Evolutionary conservation across 2,113 vertebrate genomes (phyloP).

Genomic region (Tetraodon nigroviridis): DNA sequence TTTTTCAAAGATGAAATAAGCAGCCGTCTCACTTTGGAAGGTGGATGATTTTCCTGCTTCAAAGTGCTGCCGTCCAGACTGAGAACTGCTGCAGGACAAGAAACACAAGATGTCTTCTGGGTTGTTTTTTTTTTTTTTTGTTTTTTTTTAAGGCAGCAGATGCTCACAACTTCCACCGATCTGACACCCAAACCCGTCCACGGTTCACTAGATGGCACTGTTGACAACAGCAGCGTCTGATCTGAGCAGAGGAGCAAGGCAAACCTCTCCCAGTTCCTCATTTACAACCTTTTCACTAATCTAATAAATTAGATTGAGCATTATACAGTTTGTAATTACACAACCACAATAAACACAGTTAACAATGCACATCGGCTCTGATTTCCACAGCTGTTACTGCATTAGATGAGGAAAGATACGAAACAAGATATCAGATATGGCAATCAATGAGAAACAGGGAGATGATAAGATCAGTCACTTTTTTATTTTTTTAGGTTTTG

Average conservation of each 20-base stretch:
- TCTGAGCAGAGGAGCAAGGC: conserved; percentile 4
- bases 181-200: neutral
- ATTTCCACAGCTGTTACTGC: conserved; percentile 69
- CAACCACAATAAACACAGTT: conserved; percentile 71
- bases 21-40: neutral
- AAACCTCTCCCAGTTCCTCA: conserved; percentile 53
- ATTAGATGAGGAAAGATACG: conserved; percentile 64
- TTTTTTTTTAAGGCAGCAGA: conserved; percentile 11
- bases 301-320: conserved; percentile 68
- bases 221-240: conserved; percentile 60
- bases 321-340: conserved; percentile 74
- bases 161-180: conserved; percentile 10
- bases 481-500: conserved; percentile 15
- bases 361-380: conserved; percentile 66
- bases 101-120: conserved; percentile 4
- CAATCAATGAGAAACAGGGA: conserved; percentile 71
- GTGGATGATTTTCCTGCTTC: neutral
- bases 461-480: conserved; percentile 67
- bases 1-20: neutral
- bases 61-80: conserved; percentile 7
- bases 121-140: neutral
- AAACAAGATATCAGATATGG: conserved; percentile 72
- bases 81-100: conserved; percentile 9
- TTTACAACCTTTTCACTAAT: conserved; percentile 68
- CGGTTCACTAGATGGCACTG: conserved; percentile 69